Percentiles rank a stretch among this genome's conserved stretches.
Conservation (phyloP, 1,140 invertebrate genomes). For the Drosophila kanapiae region DNA sequence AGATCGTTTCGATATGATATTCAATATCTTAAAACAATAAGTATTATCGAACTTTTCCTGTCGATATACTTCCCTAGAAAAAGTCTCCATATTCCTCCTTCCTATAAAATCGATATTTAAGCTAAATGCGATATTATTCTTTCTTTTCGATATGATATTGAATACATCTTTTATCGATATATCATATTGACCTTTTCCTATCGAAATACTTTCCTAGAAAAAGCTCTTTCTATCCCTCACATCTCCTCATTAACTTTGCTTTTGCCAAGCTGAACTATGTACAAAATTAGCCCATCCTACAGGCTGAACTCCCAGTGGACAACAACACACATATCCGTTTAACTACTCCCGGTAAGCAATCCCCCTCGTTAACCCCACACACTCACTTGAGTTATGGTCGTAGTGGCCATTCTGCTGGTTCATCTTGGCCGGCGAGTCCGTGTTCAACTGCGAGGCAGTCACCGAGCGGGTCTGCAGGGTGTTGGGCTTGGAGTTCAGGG, state of each 20-base stretch:
- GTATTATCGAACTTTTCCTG: too few species aligned
- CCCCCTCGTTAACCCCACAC: slow-evolving; percentile 1
- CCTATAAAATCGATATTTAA: too few species aligned
- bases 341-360: neutral
- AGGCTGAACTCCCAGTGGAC: neutral
- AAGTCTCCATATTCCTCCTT: too few species aligned
- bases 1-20: too few species aligned
- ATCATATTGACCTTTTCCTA: too few species aligned
- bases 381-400: slow-evolving; percentile 89
- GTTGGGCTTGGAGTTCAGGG: slow-evolving; percentile 83
- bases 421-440: slow-evolving; percentile 93
- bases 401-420: slow-evolving; percentile 90
- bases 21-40: too few species aligned
- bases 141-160: too few species aligned
- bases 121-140: too few species aligned
- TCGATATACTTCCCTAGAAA: too few species aligned
- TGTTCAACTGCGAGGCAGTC: slow-evolving; percentile 94
- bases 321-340: neutral
- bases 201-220: neutral
- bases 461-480: slow-evolving; percentile 95
- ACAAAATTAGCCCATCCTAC: neutral
- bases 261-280: neutral
- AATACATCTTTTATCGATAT: too few species aligned
- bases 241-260: too few species aligned
- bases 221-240: neutral